Percentiles rank a stretch among this genome's conserved stretches.
phyloP scores from a whole-genome alignment of 1,140 invertebrate genomes.

The Proctacanthus coquilletti region DNA sequence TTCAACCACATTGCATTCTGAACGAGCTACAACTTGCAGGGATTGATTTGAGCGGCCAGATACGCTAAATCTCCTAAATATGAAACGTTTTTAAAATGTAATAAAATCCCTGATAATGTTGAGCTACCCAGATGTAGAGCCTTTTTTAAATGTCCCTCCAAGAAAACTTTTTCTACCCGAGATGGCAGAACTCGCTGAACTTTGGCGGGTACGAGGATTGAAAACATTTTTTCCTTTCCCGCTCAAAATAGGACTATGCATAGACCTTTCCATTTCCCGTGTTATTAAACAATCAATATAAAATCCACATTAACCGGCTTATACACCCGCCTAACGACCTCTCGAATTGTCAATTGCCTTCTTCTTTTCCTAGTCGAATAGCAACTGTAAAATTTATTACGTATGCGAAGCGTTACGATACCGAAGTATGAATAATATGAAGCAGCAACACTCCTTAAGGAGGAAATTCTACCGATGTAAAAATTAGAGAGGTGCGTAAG shows the following conservation, averaged over 20 bases:
- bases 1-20: slow-evolving; percentile 49
- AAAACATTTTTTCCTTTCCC: neutral
- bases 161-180: slow-evolving; percentile 5
- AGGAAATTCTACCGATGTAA: too few relatives aligned
- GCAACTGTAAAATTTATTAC: too few relatives aligned
- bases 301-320: too few relatives aligned
- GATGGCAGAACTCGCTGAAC: slow-evolving; percentile 6
- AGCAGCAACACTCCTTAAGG: too few relatives aligned
- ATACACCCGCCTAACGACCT: too few relatives aligned
- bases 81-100: neutral
- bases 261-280: neutral
- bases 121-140: slow-evolving; percentile 11
- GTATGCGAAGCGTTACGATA: too few relatives aligned
- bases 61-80: slow-evolving; percentile 36
- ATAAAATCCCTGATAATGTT: neutral
- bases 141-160: slow-evolving; percentile 7
- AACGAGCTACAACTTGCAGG: slow-evolving; percentile 52
- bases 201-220: slow-evolving; percentile 8
- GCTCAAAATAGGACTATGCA: neutral
- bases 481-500: too few relatives aligned
- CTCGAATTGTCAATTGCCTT: too few relatives aligned
- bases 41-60: slow-evolving; percentile 46
- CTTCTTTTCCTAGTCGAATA: too few relatives aligned
- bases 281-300: too few relatives aligned
- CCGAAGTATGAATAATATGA: too few relatives aligned